A percentile compares a stretch with the other conserved stretches of the same genome.
These are phyloP conservation scores for Phataginus tricuspis DNA, from an alignment of 2,797 vertebrate species.

Conservation along the genomic window DNA sequence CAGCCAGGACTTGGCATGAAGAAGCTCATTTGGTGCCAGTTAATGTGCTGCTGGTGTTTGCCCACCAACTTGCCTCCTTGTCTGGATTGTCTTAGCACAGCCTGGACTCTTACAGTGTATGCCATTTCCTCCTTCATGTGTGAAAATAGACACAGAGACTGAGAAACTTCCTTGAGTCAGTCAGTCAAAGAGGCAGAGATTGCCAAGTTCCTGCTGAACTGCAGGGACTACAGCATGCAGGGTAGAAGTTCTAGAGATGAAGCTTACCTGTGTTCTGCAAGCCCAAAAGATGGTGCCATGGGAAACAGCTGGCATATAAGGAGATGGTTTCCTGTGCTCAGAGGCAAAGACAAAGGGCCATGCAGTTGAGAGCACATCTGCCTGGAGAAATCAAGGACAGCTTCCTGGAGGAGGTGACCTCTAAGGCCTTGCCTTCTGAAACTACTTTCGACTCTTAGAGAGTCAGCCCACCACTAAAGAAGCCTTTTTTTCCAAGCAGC, in stretches of 20 bases:
- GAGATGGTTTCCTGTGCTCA: neutral
- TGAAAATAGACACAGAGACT: neutral
- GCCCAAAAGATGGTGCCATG: neutral
- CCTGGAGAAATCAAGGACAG: constrained; percentile 28
- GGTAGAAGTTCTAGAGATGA: neutral
- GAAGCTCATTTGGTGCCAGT: neutral
- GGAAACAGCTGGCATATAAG: neutral
- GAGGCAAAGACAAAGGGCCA: neutral
- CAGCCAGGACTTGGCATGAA: neutral
- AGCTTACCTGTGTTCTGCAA: neutral
- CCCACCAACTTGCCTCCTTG: neutral
- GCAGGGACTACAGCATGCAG: too few relatives aligned
- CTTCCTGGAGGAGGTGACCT: neutral
- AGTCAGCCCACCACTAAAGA: neutral
- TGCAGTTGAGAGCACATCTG: neutral
- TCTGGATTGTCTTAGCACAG: neutral
- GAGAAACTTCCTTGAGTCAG: neutral
- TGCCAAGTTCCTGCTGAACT: neutral
- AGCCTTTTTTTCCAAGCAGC: neutral
- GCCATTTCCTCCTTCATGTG: neutral
- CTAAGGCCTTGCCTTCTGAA: neutral
- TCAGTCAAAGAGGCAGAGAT: too few relatives aligned
- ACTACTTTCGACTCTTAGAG: neutral
- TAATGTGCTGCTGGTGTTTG: accelerated
- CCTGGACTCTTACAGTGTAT: neutral